A percentile compares a stretch with the other conserved stretches of the same genome.
These are phyloP conservation scores for Enteromius radiatus DNA, from an alignment of 2,797 vertebrate species.

Conservation along the genomic window DNA sequence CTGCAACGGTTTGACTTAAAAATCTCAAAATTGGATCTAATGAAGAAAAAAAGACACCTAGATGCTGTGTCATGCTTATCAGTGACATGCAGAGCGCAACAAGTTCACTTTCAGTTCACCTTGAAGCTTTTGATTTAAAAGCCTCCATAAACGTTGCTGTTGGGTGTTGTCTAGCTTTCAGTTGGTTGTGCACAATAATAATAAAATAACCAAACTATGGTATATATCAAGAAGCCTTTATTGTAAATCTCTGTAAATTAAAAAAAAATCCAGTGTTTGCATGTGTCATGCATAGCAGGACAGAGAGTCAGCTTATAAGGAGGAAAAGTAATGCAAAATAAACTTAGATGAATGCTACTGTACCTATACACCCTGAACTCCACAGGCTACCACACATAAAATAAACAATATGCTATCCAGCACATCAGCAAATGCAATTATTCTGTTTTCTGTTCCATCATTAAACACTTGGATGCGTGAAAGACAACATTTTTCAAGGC, in stretches of 20 bases:
- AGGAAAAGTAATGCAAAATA: neutral
- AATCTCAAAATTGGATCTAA: too few species aligned
- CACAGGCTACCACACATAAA: neutral
- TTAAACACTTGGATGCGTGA: slow-evolving; percentile 25
- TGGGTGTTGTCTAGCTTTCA: neutral
- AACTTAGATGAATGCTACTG: neutral
- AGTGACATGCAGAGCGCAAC: neutral
- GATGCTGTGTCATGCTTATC: neutral
- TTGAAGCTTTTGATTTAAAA: neutral
- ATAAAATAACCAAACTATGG: neutral
- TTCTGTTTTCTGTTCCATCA: slow-evolving; percentile 10
- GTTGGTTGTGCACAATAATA: neutral
- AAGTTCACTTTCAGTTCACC: neutral
- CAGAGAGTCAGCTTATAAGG: neutral
- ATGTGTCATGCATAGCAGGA: neutral
- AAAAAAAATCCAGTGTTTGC: neutral
- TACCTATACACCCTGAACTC: neutral
- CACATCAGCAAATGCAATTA: slow-evolving; percentile 37
- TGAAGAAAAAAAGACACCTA: neutral
- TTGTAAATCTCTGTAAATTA: neutral
- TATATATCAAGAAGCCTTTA: neutral
- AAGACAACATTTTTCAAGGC: slow-evolving; percentile 43
- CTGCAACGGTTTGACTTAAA: too few species aligned
- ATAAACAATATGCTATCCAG: neutral
- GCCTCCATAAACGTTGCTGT: neutral